Evolutionary conservation across 2,888 invertebrate genomes (phyloP).

Genomic region (Clitarchus hookeri): DNA sequence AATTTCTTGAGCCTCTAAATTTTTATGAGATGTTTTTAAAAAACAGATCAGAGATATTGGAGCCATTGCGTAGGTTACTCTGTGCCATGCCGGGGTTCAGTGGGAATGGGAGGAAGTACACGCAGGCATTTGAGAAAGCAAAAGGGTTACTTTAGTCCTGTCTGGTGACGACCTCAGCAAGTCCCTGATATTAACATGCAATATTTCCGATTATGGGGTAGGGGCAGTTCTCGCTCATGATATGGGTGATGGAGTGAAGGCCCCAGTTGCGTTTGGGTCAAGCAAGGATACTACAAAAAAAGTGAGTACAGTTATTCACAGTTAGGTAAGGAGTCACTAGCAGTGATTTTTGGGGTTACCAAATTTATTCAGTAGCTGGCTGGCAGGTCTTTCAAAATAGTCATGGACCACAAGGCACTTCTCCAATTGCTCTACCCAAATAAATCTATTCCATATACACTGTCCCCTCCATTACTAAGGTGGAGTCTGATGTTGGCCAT

Average conservation of each 20-base stretch:
- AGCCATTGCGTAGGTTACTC: background rate
- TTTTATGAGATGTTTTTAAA: background rate
- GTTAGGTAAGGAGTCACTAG: background rate
- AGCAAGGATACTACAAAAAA: background rate
- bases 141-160: background rate
- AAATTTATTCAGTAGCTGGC: background rate
- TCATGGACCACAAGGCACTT: background rate
- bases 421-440: background rate
- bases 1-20: background rate
- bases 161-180: background rate
- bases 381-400: background rate
- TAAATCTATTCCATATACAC: background rate
- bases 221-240: background rate
- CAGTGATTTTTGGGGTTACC: background rate
- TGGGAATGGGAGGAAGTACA: background rate
- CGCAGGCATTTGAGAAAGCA: background rate
- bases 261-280: background rate
- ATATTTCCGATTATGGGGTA: background rate
- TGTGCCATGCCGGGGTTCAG: background rate
- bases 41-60: background rate
- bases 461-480: background rate
- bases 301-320: background rate
- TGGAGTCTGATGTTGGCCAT: constrained; percentile 14
- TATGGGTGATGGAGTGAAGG: background rate
- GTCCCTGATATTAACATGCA: background rate